phyloP scores from a whole-genome alignment of 2,888 invertebrate genomes.

The Meteorus cinctellus region DNA sequence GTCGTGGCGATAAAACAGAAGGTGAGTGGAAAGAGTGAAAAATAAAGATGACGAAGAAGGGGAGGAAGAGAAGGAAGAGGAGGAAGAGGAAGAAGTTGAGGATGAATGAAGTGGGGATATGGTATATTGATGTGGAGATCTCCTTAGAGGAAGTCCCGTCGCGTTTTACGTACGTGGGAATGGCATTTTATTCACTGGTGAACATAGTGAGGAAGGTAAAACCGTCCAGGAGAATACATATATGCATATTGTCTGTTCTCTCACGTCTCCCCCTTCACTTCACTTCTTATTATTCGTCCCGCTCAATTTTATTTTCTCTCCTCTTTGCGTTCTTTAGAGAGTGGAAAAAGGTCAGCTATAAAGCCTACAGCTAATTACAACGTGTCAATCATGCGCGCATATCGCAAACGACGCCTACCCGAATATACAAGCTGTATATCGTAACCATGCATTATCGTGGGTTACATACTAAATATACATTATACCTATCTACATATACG shows the following conservation, averaged over 20 bases:
- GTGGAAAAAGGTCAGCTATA: slow-evolving; percentile 41
- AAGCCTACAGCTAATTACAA: slow-evolving; percentile 62
- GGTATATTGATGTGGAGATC: slow-evolving; percentile 44
- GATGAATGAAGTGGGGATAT: not conserved
- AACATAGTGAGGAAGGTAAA: slow-evolving; percentile 19
- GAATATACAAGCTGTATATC: slow-evolving; percentile 42
- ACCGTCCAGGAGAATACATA: slow-evolving; percentile 25
- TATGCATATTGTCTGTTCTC: slow-evolving; percentile 38
- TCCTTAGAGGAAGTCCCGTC: slow-evolving; percentile 42
- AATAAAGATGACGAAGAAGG: slow-evolving; percentile 25
- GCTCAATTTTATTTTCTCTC: slow-evolving; percentile 30
- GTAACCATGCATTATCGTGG: slow-evolving; percentile 54
- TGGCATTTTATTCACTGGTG: slow-evolving; percentile 51
- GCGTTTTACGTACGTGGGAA: slow-evolving; percentile 53
- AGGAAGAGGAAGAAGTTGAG: slow-evolving; percentile 45
- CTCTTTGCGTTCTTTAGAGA: slow-evolving; percentile 3
- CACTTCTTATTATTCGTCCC: slow-evolving; percentile 15
- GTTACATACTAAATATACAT: slow-evolving; percentile 44
- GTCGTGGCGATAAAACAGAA: not conserved
- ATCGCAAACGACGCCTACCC: slow-evolving; percentile 55
- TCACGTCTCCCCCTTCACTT: slow-evolving; percentile 50
- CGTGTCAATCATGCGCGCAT: slow-evolving; percentile 62
- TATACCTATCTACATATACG: slow-evolving; percentile 10
- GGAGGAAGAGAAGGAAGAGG: slow-evolving; percentile 43
- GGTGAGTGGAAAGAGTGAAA: slow-evolving; percentile 41